phyloP scores from a whole-genome alignment of 2,113 vertebrate species.

The Hydrochoerus hydrochaeris region DNA sequence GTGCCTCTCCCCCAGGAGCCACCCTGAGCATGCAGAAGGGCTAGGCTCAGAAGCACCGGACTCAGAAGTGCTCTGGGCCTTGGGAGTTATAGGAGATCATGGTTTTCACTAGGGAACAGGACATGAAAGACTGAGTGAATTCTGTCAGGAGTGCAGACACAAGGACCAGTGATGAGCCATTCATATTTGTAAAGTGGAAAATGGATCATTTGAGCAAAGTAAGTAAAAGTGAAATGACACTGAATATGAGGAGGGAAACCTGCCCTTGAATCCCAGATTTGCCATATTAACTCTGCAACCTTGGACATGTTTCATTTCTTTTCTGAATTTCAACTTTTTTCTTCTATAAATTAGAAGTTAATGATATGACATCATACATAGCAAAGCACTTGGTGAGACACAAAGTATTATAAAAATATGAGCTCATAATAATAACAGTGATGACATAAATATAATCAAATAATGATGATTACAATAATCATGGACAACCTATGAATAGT shows the following conservation, averaged over 20 bases:
- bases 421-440: neutral
- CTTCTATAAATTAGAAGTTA: neutral
- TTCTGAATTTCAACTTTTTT: neutral
- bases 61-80: neutral
- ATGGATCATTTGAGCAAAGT: neutral
- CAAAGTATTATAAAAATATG: constrained; percentile 36
- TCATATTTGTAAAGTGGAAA: neutral
- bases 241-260: neutral
- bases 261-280: neutral
- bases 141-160: neutral
- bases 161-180: neutral
- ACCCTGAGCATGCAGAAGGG: neutral
- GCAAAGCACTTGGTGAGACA: constrained; percentile 33
- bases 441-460: constrained; percentile 27
- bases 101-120: neutral
- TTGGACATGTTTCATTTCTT: neutral
- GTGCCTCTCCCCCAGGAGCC: neutral
- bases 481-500: neutral
- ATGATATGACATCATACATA: neutral
- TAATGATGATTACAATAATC: neutral
- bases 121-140: neutral
- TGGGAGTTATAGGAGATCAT: neutral
- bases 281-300: neutral
- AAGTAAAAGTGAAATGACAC: neutral
- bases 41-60: neutral